These are phyloP conservation scores for Taphrorychus bicolor DNA, from an alignment of 2,888 invertebrate genomes.

Conservation along the genomic window DNA sequence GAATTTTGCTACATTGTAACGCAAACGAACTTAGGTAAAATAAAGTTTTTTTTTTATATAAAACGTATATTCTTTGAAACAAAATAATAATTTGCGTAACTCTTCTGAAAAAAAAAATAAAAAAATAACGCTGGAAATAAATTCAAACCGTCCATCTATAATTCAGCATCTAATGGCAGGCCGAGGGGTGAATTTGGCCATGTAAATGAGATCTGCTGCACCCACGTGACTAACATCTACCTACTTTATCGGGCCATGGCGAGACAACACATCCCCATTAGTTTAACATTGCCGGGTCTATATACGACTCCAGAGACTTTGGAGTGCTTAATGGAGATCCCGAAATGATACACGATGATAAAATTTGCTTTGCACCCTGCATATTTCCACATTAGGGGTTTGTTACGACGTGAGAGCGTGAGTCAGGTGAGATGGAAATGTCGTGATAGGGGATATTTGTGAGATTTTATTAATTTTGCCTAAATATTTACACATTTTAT, in stretches of 20 bases:
- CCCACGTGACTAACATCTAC: slow-evolving; percentile 56
- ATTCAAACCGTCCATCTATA: slow-evolving; percentile 54
- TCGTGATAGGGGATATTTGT: too few relatives aligned
- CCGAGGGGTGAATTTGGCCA: slow-evolving; percentile 50
- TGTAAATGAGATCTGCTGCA: slow-evolving; percentile 54
- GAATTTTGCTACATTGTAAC: slow-evolving; percentile 3
- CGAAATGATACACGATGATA: slow-evolving; percentile 46
- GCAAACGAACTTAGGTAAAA: too few relatives aligned
- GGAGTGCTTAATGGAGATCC: slow-evolving; percentile 48
- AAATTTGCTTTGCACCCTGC: slow-evolving; percentile 39
- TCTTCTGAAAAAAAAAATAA: too few relatives aligned
- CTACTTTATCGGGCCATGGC: slow-evolving; percentile 53
- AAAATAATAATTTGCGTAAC: too few relatives aligned
- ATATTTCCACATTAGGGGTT: slow-evolving; percentile 37
- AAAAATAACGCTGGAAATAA: too few relatives aligned
- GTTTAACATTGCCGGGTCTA: slow-evolving; percentile 54
- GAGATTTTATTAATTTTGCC: too few relatives aligned
- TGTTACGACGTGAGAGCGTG: slow-evolving; percentile 1
- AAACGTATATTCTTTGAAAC: too few relatives aligned
- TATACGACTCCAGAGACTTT: slow-evolving; percentile 53
- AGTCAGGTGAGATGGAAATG: neutral
- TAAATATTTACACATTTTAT: too few relatives aligned
- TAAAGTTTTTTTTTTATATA: too few relatives aligned
- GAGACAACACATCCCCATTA: slow-evolving; percentile 59
- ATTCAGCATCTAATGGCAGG: slow-evolving; percentile 53